A percentile compares a stretch with the other conserved stretches of the same genome.
These are phyloP conservation scores for Melanotaenia duboulayi DNA, from an alignment of 2,113 vertebrate species.

Conservation along the genomic window DNA sequence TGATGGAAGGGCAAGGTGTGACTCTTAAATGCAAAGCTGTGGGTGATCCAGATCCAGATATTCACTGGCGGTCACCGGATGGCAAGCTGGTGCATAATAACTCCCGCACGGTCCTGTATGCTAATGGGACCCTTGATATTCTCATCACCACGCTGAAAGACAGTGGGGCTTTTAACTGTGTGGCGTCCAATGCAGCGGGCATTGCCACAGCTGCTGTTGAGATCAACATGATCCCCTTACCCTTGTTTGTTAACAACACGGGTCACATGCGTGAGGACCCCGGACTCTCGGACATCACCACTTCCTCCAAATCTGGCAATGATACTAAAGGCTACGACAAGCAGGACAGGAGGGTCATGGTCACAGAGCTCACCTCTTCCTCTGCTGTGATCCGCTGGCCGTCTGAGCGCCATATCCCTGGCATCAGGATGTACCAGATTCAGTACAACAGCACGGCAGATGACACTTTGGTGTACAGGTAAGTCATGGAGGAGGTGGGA, in stretches of 20 bases:
- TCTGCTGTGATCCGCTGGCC: constrained; percentile 92
- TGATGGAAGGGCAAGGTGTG: constrained; percentile 91
- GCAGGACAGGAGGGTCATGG: constrained; percentile 85
- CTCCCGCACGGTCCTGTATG: constrained; percentile 85
- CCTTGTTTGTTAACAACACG: constrained; percentile 88
- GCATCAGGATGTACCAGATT: constrained; percentile 94
- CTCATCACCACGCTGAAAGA: constrained; percentile 92
- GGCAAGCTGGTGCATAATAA: constrained; percentile 92
- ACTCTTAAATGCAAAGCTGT: constrained; percentile 90
- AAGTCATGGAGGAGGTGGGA: constrained; percentile 44
- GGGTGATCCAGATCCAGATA: constrained; percentile 89
- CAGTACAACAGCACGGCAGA: constrained; percentile 95
- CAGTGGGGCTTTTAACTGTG: constrained; percentile 92
- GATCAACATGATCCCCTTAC: constrained; percentile 90
- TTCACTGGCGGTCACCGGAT: constrained; percentile 93
- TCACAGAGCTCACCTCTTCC: constrained; percentile 87
- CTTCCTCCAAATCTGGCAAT: constrained; percentile 86
- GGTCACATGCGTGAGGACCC: constrained; percentile 88
- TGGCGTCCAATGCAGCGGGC: constrained; percentile 93
- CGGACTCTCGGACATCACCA: constrained; percentile 92
- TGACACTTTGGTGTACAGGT: constrained; percentile 95
- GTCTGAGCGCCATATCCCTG: constrained; percentile 89
- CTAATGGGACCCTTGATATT: constrained; percentile 92
- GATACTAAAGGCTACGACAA: constrained; percentile 87
- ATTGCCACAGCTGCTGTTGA: constrained; percentile 89